Evolutionary conservation across 2,113 vertebrate species (phyloP).

Genomic region (Serranochromis macrocephalus): DNA sequence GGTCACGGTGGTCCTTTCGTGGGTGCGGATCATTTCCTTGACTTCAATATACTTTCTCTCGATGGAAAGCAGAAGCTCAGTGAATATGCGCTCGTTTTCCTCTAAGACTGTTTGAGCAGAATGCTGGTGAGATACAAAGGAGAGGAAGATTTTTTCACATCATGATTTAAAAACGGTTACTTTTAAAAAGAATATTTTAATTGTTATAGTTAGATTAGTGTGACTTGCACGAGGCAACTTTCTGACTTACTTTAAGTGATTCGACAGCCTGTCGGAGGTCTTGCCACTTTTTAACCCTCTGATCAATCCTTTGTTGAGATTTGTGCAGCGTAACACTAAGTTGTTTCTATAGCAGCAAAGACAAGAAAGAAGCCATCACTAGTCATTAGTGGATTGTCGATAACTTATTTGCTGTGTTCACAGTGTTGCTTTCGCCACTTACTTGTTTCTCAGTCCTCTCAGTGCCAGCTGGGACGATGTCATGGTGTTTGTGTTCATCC

Average conservation of each 20-base stretch:
- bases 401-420: neutral
- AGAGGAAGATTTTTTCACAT: neutral
- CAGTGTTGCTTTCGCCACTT: neutral
- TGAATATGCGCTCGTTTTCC: conserved; percentile 72
- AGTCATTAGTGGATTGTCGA: neutral
- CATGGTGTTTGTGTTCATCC: conserved; percentile 75
- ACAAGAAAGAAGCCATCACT: neutral
- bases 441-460: conserved; percentile 76
- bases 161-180: neutral
- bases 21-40: conserved; percentile 65
- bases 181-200: neutral
- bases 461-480: conserved; percentile 69
- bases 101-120: conserved; percentile 61
- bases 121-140: conserved; percentile 44
- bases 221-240: neutral
- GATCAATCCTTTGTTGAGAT: conserved; percentile 71
- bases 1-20: conserved; percentile 53
- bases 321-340: conserved; percentile 60
- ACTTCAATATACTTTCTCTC: conserved; percentile 69
- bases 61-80: conserved; percentile 62
- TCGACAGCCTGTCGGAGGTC: conserved; percentile 67
- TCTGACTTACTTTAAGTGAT: conserved; percentile 56
- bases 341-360: conserved; percentile 56
- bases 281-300: conserved; percentile 72
- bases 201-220: neutral